Percentiles rank a stretch among this genome's conserved stretches.
Evolutionary conservation across 2,797 vertebrate genomes (phyloP).

Genomic region (Scyliorhinus canicula): DNA sequence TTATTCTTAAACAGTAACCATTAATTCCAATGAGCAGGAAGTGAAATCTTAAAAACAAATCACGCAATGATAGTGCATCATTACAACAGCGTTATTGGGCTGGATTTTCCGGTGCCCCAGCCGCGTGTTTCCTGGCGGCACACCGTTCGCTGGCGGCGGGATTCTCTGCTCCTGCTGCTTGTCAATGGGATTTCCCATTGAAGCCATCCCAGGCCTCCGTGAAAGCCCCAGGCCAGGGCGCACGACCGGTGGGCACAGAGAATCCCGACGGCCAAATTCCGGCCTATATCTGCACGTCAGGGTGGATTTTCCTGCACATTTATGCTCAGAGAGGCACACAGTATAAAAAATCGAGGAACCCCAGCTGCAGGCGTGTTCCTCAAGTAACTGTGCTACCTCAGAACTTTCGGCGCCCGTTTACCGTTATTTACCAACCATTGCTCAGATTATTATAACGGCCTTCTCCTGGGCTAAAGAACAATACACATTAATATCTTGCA

Average conservation of each 20-base stretch:
- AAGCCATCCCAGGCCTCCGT: too few species aligned
- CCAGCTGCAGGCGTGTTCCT: neutral
- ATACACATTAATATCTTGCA: neutral
- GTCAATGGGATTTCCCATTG: too few species aligned
- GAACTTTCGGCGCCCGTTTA: neutral
- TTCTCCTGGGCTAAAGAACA: neutral
- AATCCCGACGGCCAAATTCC: too few species aligned
- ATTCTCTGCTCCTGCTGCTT: too few species aligned
- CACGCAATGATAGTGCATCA: neutral
- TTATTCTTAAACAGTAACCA: too few species aligned
- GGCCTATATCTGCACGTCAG: neutral
- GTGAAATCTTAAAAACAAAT: conserved; percentile 12
- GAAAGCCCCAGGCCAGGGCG: too few species aligned
- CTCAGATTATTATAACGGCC: neutral
- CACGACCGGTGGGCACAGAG: too few species aligned
- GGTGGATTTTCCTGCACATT: neutral
- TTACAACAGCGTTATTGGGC: too few species aligned
- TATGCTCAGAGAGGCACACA: neutral
- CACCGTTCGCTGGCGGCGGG: too few species aligned
- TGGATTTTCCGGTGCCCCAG: too few species aligned
- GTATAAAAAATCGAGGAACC: neutral
- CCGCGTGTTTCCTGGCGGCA: too few species aligned
- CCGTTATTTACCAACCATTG: neutral
- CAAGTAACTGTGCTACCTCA: neutral
- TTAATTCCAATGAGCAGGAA: neutral